phyloP scores from a whole-genome alignment of 2,888 invertebrate species.

The Apoda limacodes region DNA sequence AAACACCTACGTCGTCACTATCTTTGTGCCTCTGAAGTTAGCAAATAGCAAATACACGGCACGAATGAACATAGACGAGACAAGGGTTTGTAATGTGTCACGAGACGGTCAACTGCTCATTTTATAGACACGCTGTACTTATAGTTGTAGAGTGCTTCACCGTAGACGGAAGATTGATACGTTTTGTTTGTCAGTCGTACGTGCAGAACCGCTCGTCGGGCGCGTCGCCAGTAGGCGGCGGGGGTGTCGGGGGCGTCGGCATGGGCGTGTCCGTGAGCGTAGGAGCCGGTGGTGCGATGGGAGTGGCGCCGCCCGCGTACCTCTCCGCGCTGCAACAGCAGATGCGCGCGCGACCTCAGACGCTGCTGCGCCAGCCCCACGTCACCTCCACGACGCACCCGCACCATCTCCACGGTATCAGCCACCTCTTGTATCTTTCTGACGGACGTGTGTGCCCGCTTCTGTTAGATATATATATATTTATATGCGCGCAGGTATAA shows the following conservation, averaged over 20 bases:
- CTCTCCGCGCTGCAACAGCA: constrained; percentile 7
- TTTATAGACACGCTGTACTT: constrained; percentile 4
- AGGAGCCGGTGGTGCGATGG: constrained; percentile 19
- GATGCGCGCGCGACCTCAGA: constrained; percentile 26
- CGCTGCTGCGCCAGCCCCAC: constrained; percentile 59
- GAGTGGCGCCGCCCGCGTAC: constrained; percentile 25
- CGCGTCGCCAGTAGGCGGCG: constrained; percentile 20
- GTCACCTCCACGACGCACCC: constrained; percentile 76
- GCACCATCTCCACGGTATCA: constrained; percentile 65
- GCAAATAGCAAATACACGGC: no score
- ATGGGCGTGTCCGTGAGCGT: constrained; percentile 16
- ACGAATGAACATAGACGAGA: no score
- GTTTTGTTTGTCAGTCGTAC: constrained; percentile 41
- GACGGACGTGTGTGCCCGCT: no score
- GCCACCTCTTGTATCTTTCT: no score
- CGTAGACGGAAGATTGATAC: constrained; percentile 4
- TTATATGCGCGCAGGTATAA: constrained; percentile 45
- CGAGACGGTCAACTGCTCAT: constrained; percentile 1
- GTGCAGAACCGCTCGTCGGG: constrained; percentile 25
- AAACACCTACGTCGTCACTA: no score
- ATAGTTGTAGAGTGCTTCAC: constrained; percentile 1
- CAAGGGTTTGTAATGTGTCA: no score
- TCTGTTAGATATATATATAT: no score
- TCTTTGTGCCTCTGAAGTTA: no score
- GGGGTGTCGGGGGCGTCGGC: constrained; percentile 10